These are phyloP conservation scores for Pipra filicauda DNA, from an alignment of 2,113 vertebrate genomes.

Conservation along the genomic window DNA sequence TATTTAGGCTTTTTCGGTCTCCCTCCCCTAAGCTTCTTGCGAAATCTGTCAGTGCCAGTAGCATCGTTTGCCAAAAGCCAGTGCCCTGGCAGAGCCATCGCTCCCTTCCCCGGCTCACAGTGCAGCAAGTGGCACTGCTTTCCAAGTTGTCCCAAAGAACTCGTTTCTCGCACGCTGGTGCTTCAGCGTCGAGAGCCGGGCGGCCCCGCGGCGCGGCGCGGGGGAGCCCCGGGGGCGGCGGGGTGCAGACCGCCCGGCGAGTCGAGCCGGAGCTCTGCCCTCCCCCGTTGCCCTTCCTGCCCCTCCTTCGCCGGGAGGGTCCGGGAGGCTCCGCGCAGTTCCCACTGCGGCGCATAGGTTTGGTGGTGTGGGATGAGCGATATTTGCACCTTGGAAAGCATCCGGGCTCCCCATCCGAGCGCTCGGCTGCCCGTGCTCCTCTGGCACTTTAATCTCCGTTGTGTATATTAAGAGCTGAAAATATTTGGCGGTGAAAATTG, in stretches of 20 bases:
- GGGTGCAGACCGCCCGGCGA: background rate
- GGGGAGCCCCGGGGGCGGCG: background rate
- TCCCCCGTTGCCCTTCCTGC: background rate
- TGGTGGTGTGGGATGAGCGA: background rate
- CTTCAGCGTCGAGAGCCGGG: background rate
- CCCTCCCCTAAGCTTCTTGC: background rate
- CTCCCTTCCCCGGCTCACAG: background rate
- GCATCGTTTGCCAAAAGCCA: background rate
- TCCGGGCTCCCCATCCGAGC: background rate
- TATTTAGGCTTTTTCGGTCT: background rate
- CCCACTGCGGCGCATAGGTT: background rate
- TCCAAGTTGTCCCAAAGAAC: background rate
- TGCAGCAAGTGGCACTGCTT: background rate
- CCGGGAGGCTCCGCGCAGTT: background rate
- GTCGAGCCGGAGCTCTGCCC: background rate
- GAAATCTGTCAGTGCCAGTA: background rate
- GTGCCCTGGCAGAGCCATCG: background rate
- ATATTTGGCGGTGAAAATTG: background rate
- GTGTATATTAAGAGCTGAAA: background rate
- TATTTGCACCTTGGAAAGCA: background rate
- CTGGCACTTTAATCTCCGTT: background rate
- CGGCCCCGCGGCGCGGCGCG: background rate
- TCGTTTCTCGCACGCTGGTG: background rate
- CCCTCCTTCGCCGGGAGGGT: background rate
- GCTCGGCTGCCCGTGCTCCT: background rate